These are phyloP conservation scores for Matsumyia berberina DNA, from an alignment of 2,888 invertebrate species.

Conservation along the genomic window DNA sequence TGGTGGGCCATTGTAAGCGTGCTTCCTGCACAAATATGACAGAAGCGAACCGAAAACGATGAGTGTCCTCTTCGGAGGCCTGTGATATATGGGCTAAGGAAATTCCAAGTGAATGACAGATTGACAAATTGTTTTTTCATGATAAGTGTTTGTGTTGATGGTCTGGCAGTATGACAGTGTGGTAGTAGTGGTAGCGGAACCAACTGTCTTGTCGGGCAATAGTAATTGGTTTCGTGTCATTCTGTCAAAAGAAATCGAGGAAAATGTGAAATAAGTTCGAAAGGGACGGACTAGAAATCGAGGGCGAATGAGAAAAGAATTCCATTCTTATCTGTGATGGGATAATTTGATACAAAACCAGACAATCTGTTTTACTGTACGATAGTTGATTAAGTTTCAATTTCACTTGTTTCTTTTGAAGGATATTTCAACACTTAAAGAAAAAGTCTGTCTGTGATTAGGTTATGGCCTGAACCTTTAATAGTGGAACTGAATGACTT, in stretches of 20 bases:
- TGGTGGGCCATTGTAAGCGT: constrained; percentile 26
- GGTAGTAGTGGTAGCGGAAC: constrained; percentile 19
- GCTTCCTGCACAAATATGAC: constrained; percentile 62
- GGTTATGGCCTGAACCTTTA: neutral
- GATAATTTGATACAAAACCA: constrained; percentile 37
- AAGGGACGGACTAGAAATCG: constrained; percentile 21
- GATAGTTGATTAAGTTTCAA: constrained; percentile 46
- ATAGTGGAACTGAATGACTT: neutral
- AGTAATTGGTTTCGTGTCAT: constrained; percentile 70
- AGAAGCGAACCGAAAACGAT: constrained; percentile 49
- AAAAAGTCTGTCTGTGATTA: neutral
- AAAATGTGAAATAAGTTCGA: constrained; percentile 35
- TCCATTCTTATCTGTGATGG: constrained; percentile 47
- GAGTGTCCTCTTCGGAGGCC: constrained; percentile 57
- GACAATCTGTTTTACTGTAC: constrained; percentile 49
- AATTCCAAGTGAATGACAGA: constrained; percentile 68
- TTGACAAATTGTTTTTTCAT: constrained; percentile 73
- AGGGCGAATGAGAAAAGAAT: constrained; percentile 34
- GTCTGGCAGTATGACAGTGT: neutral
- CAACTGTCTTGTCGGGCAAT: constrained; percentile 51
- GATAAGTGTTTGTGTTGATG: constrained; percentile 57
- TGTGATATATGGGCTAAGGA: constrained; percentile 64
- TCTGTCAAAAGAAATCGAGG: constrained; percentile 58
- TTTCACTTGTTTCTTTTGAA: constrained; percentile 23
- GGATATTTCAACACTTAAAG: neutral